phyloP scores from a whole-genome alignment of 2,888 invertebrate species.

The Toxonevra muliebris region DNA sequence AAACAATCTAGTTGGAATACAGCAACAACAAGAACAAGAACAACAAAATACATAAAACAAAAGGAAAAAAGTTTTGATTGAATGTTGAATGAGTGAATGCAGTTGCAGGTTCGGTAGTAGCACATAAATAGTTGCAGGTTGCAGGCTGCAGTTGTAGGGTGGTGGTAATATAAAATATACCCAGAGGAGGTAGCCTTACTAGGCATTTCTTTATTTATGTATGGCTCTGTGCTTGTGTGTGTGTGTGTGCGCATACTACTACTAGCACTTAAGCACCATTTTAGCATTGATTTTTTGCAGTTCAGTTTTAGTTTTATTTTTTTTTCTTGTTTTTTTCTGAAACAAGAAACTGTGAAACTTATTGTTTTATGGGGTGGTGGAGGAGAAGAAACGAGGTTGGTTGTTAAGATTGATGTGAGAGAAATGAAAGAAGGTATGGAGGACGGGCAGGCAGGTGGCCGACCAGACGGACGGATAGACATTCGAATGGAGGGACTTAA shows the following conservation, averaged over 20 bases:
- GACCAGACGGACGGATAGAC: not conserved
- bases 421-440: not conserved
- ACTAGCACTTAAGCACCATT: slow-evolving; percentile 16
- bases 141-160: not conserved
- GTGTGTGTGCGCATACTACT: not conserved
- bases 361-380: slow-evolving; percentile 41
- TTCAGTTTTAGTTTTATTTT: slow-evolving; percentile 4
- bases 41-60: not conserved
- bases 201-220: not conserved
- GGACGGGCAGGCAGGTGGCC: not conserved
- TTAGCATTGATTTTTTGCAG: slow-evolving; percentile 51
- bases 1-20: not conserved
- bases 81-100: slow-evolving; percentile 26
- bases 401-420: slow-evolving; percentile 18
- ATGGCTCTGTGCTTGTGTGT: not conserved
- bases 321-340: not conserved
- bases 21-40: not conserved
- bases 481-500: not conserved
- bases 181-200: not conserved
- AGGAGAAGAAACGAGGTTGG: slow-evolving; percentile 26
- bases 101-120: slow-evolving; percentile 11
- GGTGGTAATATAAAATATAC: not conserved
- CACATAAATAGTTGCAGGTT: slow-evolving; percentile 5
- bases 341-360: not conserved
- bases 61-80: slow-evolving; percentile 29